Evolutionary conservation across 2,113 vertebrate genomes (phyloP).

Genomic region (Marmota monax): DNA sequence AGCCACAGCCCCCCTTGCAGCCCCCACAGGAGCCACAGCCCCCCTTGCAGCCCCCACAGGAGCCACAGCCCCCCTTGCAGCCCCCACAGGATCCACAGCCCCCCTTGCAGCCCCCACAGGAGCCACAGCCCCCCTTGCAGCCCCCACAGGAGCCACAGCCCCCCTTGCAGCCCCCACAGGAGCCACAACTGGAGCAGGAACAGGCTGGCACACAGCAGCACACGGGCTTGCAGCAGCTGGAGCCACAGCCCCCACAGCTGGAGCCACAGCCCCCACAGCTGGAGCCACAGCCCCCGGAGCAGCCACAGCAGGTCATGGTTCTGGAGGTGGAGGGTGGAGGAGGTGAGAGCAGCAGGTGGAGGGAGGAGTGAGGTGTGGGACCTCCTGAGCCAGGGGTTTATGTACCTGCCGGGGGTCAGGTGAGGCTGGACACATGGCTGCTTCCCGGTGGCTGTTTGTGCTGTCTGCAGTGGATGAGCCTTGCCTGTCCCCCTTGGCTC

Average conservation of each 20-base stretch:
- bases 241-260: constrained; percentile 2
- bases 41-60: not conserved
- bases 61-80: not conserved
- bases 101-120: too few species aligned
- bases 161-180: not conserved
- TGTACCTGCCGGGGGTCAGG: not conserved
- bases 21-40: not conserved
- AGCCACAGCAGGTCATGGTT: constrained; percentile 30
- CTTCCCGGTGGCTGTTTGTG: too few species aligned
- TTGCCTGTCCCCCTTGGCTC: too few species aligned
- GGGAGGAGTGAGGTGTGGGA: not conserved
- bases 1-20: too few species aligned
- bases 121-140: not conserved
- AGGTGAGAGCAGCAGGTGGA: not conserved
- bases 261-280: constrained; percentile 33
- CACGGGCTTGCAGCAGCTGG: not conserved
- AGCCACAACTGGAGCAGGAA: not conserved
- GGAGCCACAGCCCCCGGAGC: not conserved
- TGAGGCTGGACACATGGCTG: not conserved
- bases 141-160: not conserved
- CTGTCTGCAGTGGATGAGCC: too few species aligned
- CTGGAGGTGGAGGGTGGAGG: not conserved
- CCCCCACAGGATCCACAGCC: not conserved
- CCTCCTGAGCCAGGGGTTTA: not conserved
- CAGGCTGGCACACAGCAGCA: not conserved